Percentiles rank a stretch among this genome's conserved stretches.
Conservation (phyloP, 2,113 vertebrate species). For the Trogon surrucura region DNA sequence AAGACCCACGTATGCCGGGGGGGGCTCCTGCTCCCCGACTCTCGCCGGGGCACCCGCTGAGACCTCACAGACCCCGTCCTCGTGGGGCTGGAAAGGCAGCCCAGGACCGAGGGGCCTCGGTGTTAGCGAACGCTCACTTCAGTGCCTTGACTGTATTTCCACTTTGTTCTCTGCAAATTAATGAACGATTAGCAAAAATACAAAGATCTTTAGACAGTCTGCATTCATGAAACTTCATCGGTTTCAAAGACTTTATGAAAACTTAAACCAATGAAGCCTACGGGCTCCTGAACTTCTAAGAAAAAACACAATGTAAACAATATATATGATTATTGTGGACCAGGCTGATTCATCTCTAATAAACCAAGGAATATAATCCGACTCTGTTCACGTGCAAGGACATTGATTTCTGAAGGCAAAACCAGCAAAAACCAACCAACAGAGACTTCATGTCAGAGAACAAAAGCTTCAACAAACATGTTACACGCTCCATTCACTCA, state of each 20-base stretch:
- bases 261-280: background rate
- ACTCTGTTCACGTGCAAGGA: background rate
- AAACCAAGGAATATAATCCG: background rate
- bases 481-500: background rate
- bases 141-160: background rate
- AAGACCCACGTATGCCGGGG: background rate
- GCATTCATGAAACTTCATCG: background rate
- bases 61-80: background rate
- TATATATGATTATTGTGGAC: background rate
- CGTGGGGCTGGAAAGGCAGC: background rate
- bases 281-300: background rate
- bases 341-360: background rate
- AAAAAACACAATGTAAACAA: background rate
- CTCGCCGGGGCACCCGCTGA: fast-evolving
- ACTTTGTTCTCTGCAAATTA: background rate
- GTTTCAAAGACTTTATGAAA: background rate
- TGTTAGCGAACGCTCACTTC: background rate
- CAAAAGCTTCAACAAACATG: background rate
- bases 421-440: background rate
- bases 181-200: background rate
- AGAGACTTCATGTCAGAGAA: background rate
- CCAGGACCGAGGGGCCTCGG: background rate
- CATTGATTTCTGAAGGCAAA: background rate
- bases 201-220: background rate
- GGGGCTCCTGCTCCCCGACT: background rate